These are phyloP conservation scores for Macrotis lagotis DNA, from an alignment of 2,113 vertebrate genomes.

Conservation along the genomic window DNA sequence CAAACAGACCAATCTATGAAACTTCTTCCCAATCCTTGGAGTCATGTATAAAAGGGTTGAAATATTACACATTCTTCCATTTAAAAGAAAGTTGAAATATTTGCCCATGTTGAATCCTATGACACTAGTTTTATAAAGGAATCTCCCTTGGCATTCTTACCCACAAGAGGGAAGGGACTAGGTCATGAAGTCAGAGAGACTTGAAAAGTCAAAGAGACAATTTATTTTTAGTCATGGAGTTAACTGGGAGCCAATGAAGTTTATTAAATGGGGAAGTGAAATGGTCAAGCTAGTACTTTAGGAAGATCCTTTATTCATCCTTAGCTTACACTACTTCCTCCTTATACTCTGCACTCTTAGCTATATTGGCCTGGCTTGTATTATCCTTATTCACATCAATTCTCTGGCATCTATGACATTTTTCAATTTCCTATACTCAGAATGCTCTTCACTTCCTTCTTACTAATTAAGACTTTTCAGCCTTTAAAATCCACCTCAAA, in stretches of 20 bases:
- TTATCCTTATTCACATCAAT: neutral
- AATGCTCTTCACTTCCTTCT: neutral
- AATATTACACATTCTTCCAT: neutral
- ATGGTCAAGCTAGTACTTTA: neutral
- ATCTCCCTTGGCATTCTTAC: no score
- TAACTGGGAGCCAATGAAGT: neutral
- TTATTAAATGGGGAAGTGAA: neutral
- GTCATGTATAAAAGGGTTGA: neutral
- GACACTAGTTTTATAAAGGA: no score
- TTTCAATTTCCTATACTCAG: neutral
- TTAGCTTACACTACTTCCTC: neutral
- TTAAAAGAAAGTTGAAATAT: neutral
- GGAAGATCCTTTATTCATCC: neutral
- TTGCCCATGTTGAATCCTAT: neutral
- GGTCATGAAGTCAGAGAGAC: neutral
- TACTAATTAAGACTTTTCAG: neutral
- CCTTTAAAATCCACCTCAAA: neutral
- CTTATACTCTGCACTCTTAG: neutral
- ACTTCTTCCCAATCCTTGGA: neutral
- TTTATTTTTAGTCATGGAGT: neutral
- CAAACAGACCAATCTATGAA: neutral
- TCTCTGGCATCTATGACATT: neutral
- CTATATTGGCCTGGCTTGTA: neutral
- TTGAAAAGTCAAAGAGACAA: neutral
- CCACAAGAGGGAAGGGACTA: no score